These are phyloP conservation scores for Ericerus pela DNA, from an alignment of 1,140 invertebrate genomes.

Conservation along the genomic window DNA sequence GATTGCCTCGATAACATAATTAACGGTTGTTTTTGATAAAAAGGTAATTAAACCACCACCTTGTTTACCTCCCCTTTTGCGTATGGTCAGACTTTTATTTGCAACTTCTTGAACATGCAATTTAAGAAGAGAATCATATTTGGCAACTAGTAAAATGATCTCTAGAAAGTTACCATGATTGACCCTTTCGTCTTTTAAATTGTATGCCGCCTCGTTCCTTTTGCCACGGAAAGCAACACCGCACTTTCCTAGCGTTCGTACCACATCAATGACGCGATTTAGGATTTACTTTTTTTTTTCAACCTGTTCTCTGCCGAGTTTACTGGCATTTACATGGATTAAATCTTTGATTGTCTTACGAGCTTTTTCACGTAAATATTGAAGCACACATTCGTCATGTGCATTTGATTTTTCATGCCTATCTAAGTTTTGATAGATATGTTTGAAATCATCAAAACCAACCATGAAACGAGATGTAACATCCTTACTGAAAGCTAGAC, in stretches of 20 bases:
- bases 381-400: no score
- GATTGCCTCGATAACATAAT: not conserved
- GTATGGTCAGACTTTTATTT: no score
- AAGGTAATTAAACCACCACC: no score
- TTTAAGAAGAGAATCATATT: constrained; percentile 4
- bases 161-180: constrained; percentile 13
- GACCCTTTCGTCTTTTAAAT: not conserved
- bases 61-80: no score
- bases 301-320: constrained; percentile 6
- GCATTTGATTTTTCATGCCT: not conserved
- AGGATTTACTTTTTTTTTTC: not conserved
- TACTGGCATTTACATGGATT: no score
- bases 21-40: no score
- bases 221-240: constrained; percentile 5
- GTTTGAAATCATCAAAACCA: not conserved
- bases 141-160: not conserved
- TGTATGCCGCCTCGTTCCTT: constrained; percentile 8
- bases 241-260: constrained; percentile 7
- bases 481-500: not conserved
- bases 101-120: no score
- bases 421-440: constrained; percentile 2
- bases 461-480: not conserved
- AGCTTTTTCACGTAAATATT: no score
- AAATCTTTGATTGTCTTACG: no score
- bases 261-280: constrained; percentile 2